These are phyloP conservation scores for Gouania willdenowi DNA, from an alignment of 2,797 vertebrate species.

Conservation along the genomic window DNA sequence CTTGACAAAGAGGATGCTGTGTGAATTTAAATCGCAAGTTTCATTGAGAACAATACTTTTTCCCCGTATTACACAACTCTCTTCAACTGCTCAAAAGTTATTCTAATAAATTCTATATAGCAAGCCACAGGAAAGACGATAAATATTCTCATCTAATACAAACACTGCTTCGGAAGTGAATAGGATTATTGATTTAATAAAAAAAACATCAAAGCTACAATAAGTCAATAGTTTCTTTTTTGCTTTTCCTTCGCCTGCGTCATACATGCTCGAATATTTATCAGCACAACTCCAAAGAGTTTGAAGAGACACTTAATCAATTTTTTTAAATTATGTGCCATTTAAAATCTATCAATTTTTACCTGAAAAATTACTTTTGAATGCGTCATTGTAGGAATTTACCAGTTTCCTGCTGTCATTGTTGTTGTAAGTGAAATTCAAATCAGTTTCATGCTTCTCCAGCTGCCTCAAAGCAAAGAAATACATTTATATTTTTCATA, in stretches of 20 bases:
- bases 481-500: too few species aligned
- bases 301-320: constrained; percentile 4
- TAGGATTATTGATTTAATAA: constrained; percentile 30
- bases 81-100: constrained; percentile 28
- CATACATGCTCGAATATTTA: constrained; percentile 1
- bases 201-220: constrained; percentile 11
- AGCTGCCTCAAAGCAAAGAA: too few species aligned
- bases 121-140: constrained; percentile 22
- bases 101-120: constrained; percentile 28
- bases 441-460: too few species aligned
- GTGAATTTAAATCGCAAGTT: constrained; percentile 82
- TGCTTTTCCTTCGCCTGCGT: constrained; percentile 5
- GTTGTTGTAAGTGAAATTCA: too few species aligned
- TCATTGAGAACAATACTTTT: constrained; percentile 37
- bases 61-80: constrained; percentile 38
- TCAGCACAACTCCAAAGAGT: background rate
- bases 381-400: too few species aligned
- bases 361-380: too few species aligned
- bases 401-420: too few species aligned
- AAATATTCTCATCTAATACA: constrained; percentile 20
- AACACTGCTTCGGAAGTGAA: constrained; percentile 22
- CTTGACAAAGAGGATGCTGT: constrained; percentile 80
- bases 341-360: too few species aligned
- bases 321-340: too few species aligned
- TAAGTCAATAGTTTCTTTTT: constrained; percentile 5